Evolutionary conservation across 2,113 vertebrate genomes (phyloP).

Genomic region (Lophius piscatorius): DNA sequence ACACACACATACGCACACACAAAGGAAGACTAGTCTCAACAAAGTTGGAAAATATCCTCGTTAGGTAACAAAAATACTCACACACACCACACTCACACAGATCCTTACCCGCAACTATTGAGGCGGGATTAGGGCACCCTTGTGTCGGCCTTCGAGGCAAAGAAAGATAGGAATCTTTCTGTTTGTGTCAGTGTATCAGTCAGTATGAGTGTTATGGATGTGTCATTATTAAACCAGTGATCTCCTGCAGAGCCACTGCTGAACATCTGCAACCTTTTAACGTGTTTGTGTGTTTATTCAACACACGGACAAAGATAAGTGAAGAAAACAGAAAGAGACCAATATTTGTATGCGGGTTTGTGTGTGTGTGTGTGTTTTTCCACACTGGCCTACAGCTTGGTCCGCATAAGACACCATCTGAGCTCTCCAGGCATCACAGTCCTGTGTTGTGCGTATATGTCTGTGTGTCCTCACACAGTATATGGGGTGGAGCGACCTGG

Average conservation of each 20-base stretch:
- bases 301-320: constrained; percentile 47
- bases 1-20: constrained; percentile 15
- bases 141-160: constrained; percentile 76
- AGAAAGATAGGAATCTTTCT: constrained; percentile 75
- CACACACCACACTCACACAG: constrained; percentile 35
- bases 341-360: constrained; percentile 3
- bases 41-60: too few species aligned
- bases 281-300: constrained; percentile 4
- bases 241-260: constrained; percentile 59
- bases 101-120: constrained; percentile 57
- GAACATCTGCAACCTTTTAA: constrained; percentile 33
- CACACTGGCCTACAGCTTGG: constrained; percentile 63
- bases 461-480: constrained; percentile 40
- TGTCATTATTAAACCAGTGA: constrained; percentile 77
- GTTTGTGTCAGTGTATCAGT: constrained; percentile 52
- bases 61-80: neutral
- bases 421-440: constrained; percentile 51
- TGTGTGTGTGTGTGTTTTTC: constrained; percentile 15
- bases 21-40: neutral
- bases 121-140: constrained; percentile 81
- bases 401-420: constrained; percentile 67
- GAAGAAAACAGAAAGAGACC: constrained; percentile 26
- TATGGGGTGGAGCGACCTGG: too few species aligned
- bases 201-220: constrained; percentile 66
- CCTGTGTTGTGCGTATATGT: constrained; percentile 30